Percentiles rank a stretch among this genome's conserved stretches.
These are phyloP conservation scores for Tinamus guttatus DNA, from an alignment of 2,113 vertebrate genomes.

Conservation along the genomic window DNA sequence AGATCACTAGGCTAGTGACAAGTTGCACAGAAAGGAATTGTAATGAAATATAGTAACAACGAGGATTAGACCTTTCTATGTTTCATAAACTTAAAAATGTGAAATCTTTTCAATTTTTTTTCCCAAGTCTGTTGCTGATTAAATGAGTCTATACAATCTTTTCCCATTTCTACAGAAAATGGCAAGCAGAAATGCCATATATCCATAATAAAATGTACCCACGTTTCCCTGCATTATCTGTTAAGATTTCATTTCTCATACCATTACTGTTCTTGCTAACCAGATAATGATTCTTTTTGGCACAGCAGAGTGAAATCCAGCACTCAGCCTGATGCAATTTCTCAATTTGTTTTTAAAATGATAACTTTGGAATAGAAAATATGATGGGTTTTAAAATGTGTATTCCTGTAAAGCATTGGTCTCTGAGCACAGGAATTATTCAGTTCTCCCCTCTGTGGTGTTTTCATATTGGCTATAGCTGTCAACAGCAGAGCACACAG, in stretches of 20 bases:
- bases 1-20: not conserved
- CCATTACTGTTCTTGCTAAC: not conserved
- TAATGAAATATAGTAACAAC: not conserved
- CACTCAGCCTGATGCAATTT: not conserved
- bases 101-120: not conserved
- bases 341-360: not conserved
- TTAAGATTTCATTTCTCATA: slow-evolving; percentile 16
- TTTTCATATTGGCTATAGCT: not conserved
- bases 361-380: not conserved
- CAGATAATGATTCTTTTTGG: not conserved
- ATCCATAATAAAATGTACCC: not conserved
- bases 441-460: not conserved
- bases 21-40: not conserved
- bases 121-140: not conserved
- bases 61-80: not conserved
- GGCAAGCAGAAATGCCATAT: slow-evolving; percentile 20
- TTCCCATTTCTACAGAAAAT: slow-evolving; percentile 13
- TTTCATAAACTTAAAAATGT: not conserved
- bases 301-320: not conserved
- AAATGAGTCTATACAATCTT: not conserved
- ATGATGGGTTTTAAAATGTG: not conserved
- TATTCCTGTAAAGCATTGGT: not conserved
- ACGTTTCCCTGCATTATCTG: not conserved
- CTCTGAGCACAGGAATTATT: not conserved
- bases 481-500: not conserved